Base-by-base conservation (phyloP, 2,888 invertebrate species). In the Strigamia crassipes region DNA sequence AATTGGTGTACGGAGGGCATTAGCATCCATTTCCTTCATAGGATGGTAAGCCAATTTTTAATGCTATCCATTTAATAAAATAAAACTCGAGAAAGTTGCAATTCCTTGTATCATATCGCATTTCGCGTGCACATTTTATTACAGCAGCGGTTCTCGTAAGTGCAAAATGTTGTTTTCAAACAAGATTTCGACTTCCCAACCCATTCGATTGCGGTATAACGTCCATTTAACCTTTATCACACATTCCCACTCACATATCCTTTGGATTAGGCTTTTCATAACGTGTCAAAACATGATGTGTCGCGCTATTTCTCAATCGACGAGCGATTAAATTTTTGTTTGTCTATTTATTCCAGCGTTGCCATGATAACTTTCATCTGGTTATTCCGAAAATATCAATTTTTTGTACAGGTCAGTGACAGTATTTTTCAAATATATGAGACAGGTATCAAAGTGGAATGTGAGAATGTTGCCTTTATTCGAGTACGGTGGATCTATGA, bases 361-460 rank as follows among this genome's bases (percentile, higher is more conserved):
- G 82, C 34, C 5, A 46, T 82, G 27, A 82, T 82, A 61, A 56
- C 51, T 10, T 27, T 82, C 61, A 82, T 80, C 46, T 82, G 82
- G 82, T 42, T 82, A 27, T 82, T 82, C 79, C 79, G 80, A 73
- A 82, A 78, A 80, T 82, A 82, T 42, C 80, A 82, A 23, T 80
- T 23, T 82, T 82, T 82, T 66, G 51, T 56, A 23, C 80, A 82
- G 80, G 82, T 80, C 13, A 82, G 82, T 42, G 73, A 31, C 73
- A 27, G 9, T 23, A 27, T 73, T 73, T 73, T 73, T 5, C 23
- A 13, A 27, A 73, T 73, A 27, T 73, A 73, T 27, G 73, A 31
- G 73, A 73, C 73, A 73, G 73, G 27, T 73, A 73, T 73, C 73
- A 73, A 31, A 73, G 15, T 73, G 31, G 73, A 73, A 73, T 73